These are phyloP conservation scores for Beaufortia kweichowensis DNA, from an alignment of 2,113 vertebrate genomes.

Conservation along the genomic window DNA sequence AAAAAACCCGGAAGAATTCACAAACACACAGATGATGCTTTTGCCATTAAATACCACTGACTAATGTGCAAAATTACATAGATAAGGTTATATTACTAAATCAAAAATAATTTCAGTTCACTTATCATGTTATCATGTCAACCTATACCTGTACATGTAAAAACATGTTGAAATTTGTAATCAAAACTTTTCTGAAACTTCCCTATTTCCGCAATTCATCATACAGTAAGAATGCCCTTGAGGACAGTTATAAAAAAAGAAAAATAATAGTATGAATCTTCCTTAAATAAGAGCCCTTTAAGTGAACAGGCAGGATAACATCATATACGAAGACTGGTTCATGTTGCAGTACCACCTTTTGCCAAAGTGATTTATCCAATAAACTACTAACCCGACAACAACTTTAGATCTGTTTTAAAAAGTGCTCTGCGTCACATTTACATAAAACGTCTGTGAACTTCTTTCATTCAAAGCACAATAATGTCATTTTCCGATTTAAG, in stretches of 20 bases:
- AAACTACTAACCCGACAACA: not conserved
- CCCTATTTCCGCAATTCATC: no score
- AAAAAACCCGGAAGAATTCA: not conserved
- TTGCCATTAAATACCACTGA: not conserved
- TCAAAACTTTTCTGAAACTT: no score
- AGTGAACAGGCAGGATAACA: no score
- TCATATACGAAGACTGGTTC: no score
- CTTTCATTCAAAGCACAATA: slow-evolving; percentile 27
- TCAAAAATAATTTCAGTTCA: not conserved
- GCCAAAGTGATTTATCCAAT: not conserved
- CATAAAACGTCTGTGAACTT: not conserved
- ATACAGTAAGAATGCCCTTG: no score
- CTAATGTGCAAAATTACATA: slow-evolving; percentile 2
- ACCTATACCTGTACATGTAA: no score
- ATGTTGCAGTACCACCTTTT: no score
- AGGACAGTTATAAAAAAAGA: no score
- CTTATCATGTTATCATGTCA: no score
- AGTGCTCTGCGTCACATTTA: not conserved
- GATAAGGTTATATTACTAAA: not conserved
- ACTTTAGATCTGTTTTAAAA: not conserved
- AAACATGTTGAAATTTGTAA: no score
- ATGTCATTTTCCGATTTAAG: slow-evolving; percentile 13
- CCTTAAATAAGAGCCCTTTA: no score
- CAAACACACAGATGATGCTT: not conserved
- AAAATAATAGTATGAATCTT: no score